A percentile compares a stretch with the other conserved stretches of the same genome.
Conservation (phyloP, 2,888 invertebrate genomes). For the Phyllotreta striolata region DNA sequence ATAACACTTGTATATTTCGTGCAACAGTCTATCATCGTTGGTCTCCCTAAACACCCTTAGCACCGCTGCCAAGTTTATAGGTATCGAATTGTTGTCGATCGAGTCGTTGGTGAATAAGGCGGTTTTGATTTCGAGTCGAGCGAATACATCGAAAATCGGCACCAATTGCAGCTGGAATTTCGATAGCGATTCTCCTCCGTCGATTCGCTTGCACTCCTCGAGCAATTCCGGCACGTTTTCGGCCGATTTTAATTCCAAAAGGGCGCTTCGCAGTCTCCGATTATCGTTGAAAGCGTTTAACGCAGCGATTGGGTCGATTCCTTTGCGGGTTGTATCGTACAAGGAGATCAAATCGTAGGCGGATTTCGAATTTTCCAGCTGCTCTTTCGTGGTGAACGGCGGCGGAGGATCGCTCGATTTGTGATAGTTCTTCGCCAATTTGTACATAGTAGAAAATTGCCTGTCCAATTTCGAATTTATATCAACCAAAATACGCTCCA, state of each 20-base stretch:
- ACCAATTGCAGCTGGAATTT: slow-evolving; percentile 48
- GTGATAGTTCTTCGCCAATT: slow-evolving; percentile 54
- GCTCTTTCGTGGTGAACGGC: slow-evolving; percentile 50
- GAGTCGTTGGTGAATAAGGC: not conserved
- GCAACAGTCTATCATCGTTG: slow-evolving; percentile 47
- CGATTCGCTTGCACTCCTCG: slow-evolving; percentile 4
- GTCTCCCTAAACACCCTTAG: slow-evolving; percentile 46
- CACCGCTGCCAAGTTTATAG: slow-evolving; percentile 48
- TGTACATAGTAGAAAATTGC: slow-evolving; percentile 53
- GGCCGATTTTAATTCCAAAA: slow-evolving; percentile 47
- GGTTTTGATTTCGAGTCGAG: slow-evolving; percentile 41
- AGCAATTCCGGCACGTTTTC: slow-evolving; percentile 41
- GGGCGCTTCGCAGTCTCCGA: slow-evolving; percentile 34
- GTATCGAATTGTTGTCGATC: slow-evolving; percentile 45
- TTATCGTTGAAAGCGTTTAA: slow-evolving; percentile 39
- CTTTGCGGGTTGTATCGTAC: slow-evolving; percentile 46
- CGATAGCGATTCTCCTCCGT: slow-evolving; percentile 19
- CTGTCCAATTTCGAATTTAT: slow-evolving; percentile 52
- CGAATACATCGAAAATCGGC: slow-evolving; percentile 50
- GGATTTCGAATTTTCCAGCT: slow-evolving; percentile 46
- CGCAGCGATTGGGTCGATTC: slow-evolving; percentile 39
- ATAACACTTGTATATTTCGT: slow-evolving; percentile 51
- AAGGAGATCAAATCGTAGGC: slow-evolving; percentile 42
- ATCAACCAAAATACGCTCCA: slow-evolving; percentile 44
- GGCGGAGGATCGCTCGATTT: slow-evolving; percentile 52